These are phyloP conservation scores for Lichenostomus cassidix DNA, from an alignment of 2,113 vertebrate genomes.

Conservation along the genomic window DNA sequence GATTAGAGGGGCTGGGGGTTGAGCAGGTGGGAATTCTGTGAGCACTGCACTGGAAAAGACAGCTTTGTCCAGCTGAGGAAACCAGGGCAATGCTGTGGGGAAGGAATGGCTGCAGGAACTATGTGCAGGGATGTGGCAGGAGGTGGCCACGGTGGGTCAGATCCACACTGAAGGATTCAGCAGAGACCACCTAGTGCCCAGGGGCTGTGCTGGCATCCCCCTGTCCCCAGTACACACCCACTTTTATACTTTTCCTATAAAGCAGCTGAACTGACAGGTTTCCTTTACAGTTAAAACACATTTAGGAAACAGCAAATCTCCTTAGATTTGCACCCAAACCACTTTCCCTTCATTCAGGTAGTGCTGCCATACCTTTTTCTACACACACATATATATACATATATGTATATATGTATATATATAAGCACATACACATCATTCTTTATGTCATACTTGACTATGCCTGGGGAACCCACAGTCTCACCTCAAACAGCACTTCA, in stretches of 20 bases:
- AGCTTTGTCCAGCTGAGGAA: neutral
- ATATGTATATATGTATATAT: neutral
- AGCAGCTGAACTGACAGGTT: neutral
- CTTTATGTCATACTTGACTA: neutral
- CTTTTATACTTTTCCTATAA: neutral
- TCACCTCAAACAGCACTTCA: neutral
- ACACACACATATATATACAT: too few relatives aligned
- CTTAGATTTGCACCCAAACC: neutral
- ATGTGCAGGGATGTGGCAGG: neutral
- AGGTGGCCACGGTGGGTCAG: neutral
- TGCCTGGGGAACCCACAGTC: neutral
- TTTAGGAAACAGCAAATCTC: neutral
- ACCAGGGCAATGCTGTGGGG: neutral
- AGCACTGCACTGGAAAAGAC: rapidly evolving
- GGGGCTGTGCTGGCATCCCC: neutral
- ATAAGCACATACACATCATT: rapidly evolving
- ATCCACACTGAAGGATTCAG: neutral
- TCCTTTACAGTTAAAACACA: neutral
- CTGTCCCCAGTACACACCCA: rapidly evolving
- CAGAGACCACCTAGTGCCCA: neutral
- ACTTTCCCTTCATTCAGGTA: neutral
- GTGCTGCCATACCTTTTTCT: neutral
- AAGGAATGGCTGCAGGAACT: neutral
- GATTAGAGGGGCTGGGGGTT: constrained; percentile 11
- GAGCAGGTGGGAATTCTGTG: neutral